These are phyloP conservation scores for Cantharis nigra DNA, from an alignment of 2,888 invertebrate genomes.

Conservation along the genomic window DNA sequence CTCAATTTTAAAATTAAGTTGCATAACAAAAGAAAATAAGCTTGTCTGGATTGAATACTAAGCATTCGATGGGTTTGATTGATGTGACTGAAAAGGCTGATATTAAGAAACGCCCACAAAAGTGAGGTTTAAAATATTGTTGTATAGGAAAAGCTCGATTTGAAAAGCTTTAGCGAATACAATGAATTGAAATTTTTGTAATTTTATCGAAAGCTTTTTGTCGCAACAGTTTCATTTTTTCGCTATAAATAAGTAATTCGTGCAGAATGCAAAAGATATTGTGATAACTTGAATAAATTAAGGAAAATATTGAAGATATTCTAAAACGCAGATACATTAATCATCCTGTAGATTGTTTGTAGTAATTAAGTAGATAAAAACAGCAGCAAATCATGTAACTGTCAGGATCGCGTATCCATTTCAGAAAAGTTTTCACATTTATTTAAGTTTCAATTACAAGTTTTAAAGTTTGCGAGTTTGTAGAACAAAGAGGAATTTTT, in stretches of 20 bases:
- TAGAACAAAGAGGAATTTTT: constrained; percentile 8
- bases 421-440: constrained; percentile 25
- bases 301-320: neutral
- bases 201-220: neutral
- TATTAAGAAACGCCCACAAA: neutral
- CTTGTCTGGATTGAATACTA: neutral
- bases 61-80: neutral
- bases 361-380: constrained; percentile 7
- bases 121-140: neutral
- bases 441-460: constrained; percentile 30
- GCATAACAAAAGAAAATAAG: neutral
- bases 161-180: neutral
- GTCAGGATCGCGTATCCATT: constrained; percentile 20
- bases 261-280: neutral
- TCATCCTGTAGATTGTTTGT: constrained; percentile 1
- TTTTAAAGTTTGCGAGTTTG: constrained; percentile 14
- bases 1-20: neutral
- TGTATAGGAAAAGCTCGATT: neutral
- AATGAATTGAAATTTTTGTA: neutral
- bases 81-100: neutral
- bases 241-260: neutral
- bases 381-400: constrained; percentile 20
- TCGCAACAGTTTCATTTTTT: neutral
- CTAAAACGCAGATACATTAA: neutral
- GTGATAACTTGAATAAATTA: neutral